Percentiles rank a stretch among this genome's conserved stretches.
Conservation (phyloP, 2,797 vertebrate genomes). For the Spatula versicolor region DNA sequence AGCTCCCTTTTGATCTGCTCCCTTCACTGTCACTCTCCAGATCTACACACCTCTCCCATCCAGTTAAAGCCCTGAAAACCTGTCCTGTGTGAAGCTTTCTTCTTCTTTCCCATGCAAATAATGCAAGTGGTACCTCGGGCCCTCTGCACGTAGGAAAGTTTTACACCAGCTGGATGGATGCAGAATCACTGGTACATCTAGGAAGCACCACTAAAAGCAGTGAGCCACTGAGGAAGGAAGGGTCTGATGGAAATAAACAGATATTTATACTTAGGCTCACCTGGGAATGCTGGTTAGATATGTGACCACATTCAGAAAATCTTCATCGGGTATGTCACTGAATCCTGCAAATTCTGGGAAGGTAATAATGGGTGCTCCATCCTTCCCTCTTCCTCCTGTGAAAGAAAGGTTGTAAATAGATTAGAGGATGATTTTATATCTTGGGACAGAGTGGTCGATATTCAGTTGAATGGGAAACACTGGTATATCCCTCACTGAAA, state of each 20-base stretch:
- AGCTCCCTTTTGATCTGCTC: not conserved
- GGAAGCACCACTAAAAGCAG: not conserved
- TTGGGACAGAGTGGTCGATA: not conserved
- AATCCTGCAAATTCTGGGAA: conserved; percentile 92
- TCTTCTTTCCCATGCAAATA: not conserved
- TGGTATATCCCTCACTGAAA: not conserved
- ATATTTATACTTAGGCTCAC: conserved; percentile 64
- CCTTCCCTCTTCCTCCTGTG: conserved; percentile 91
- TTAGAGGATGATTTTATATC: not conserved
- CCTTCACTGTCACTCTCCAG: not conserved
- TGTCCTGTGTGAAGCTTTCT: not conserved
- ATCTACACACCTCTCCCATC: not conserved
- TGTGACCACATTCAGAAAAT: conserved; percentile 93
- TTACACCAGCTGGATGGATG: not conserved
- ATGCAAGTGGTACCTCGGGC: not conserved
- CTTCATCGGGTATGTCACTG: conserved; percentile 90
- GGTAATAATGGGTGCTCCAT: conserved; percentile 93
- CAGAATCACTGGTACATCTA: not conserved
- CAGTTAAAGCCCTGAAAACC: not conserved
- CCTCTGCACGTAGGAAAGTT: not conserved
- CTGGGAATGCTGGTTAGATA: conserved; percentile 96
- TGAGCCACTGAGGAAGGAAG: not conserved
- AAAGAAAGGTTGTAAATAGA: conserved; percentile 2
- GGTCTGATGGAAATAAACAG: not conserved
- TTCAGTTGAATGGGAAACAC: not conserved